Percentiles rank a stretch among this genome's conserved stretches.
phyloP scores from a whole-genome alignment of 2,113 vertebrate genomes.

The Polypterus bichir region DNA sequence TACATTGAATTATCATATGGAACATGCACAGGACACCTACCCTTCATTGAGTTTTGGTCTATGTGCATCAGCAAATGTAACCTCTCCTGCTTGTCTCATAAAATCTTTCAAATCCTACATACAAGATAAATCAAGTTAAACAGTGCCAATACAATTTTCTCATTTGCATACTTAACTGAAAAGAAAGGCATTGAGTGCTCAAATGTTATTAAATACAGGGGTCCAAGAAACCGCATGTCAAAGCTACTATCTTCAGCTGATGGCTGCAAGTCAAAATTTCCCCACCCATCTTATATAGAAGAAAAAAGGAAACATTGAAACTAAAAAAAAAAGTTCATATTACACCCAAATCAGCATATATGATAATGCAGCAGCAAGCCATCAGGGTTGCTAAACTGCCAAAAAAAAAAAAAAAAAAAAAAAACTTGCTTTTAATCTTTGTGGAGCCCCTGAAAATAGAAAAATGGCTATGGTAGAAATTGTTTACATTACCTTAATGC shows the following conservation, averaged over 20 bases:
- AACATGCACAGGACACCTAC: conserved; percentile 37
- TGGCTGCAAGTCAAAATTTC: conserved; percentile 54
- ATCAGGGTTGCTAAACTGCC: too few relatives aligned
- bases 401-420: too few relatives aligned
- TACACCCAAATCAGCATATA: too few relatives aligned
- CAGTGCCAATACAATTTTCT: conserved; percentile 16
- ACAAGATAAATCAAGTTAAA: conserved; percentile 49
- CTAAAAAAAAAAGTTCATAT: too few relatives aligned
- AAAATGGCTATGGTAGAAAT: conserved; percentile 12
- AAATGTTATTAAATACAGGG: conserved; percentile 13
- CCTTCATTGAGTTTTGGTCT: conserved; percentile 92
- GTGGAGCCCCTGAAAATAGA: neutral
- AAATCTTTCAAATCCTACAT: conserved; percentile 97
- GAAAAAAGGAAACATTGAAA: too few relatives aligned
- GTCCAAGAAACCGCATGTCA: conserved; percentile 37
- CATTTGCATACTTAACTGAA: conserved; percentile 15
- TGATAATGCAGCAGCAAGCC: too few relatives aligned
- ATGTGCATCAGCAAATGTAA: conserved; percentile 94
- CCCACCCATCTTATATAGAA: too few relatives aligned
- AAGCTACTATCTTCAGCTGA: conserved; percentile 33
- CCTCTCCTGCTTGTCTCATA: conserved; percentile 97
- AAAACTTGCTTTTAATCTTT: neutral
- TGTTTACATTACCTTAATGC: conserved; percentile 73
- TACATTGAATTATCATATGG: neutral
- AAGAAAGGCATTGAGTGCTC: conserved; percentile 17